Conservation (phyloP, 2,888 invertebrate genomes). For the Ennomos erosarius region DNA sequence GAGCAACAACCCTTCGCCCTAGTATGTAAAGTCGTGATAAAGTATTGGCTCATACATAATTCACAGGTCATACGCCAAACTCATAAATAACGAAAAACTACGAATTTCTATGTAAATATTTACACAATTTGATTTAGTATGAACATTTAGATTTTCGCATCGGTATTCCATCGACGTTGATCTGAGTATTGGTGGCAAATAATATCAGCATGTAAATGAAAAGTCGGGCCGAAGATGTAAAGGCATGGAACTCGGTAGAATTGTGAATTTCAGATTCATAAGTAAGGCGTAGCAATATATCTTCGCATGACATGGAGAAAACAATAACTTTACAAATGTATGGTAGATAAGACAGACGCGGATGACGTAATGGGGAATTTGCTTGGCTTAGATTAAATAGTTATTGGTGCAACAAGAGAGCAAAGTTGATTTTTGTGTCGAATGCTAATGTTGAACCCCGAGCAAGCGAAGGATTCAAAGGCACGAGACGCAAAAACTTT, state of each 20-base stretch:
- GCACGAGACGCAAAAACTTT: too few species aligned
- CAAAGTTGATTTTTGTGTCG: too few species aligned
- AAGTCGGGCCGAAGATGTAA: constrained; percentile 32
- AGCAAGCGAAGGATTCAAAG: too few species aligned
- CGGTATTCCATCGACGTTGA: constrained; percentile 44
- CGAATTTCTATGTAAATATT: constrained; percentile 43
- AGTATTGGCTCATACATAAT: constrained; percentile 11
- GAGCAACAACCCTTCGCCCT: constrained; percentile 14
- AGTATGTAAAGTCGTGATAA: constrained; percentile 4
- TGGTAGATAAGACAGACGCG: constrained; percentile 47
- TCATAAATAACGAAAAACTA: constrained; percentile 25
- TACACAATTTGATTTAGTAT: constrained; percentile 47
- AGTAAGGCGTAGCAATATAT: constrained; percentile 64
- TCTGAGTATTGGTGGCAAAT: constrained; percentile 26
- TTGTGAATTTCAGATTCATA: constrained; percentile 50
- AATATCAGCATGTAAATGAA: constrained; percentile 46
- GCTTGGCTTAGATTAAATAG: background rate
- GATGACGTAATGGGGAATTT: constrained; percentile 25
- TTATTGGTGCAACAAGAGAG: too few species aligned
- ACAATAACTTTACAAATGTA: constrained; percentile 68
- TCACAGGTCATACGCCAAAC: constrained; percentile 13
- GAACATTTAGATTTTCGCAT: constrained; percentile 52
- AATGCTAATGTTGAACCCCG: too few species aligned
- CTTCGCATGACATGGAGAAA: constrained; percentile 66
- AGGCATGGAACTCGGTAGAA: constrained; percentile 7